These are phyloP conservation scores for Epinotia demarniana DNA, from an alignment of 2,888 invertebrate species.

Conservation along the genomic window DNA sequence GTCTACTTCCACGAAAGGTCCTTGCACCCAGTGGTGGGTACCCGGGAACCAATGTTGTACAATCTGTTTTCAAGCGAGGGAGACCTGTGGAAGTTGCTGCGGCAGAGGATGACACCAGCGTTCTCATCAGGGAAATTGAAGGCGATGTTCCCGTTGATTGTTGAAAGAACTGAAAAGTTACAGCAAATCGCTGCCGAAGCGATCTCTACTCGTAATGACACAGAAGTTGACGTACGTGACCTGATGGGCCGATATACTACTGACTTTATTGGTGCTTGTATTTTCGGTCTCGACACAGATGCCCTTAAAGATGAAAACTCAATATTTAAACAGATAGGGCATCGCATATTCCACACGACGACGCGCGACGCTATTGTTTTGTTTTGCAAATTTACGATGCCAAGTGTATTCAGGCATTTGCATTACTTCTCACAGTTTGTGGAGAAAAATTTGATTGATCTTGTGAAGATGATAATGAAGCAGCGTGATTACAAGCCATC, in stretches of 20 bases:
- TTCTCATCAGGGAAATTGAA: constrained; percentile 47
- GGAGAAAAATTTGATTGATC: neutral
- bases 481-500: constrained; percentile 41
- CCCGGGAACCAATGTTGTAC: constrained; percentile 38
- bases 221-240: constrained; percentile 44
- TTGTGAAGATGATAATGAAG: constrained; percentile 38
- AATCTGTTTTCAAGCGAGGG: constrained; percentile 48
- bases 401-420: no score
- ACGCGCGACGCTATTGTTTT: constrained; percentile 32
- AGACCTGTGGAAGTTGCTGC: constrained; percentile 47
- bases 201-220: constrained; percentile 19
- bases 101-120: constrained; percentile 46
- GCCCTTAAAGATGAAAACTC: constrained; percentile 45
- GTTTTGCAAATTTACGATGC: neutral
- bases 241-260: constrained; percentile 34
- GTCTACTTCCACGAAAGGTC: neutral
- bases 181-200: constrained; percentile 38
- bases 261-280: constrained; percentile 38
- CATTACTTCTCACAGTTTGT: neutral
- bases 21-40: no score
- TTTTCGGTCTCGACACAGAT: constrained; percentile 47
- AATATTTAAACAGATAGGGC: constrained; percentile 45
- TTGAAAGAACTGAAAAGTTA: constrained; percentile 44
- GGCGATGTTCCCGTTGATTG: constrained; percentile 47
- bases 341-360: constrained; percentile 39